A percentile compares a stretch with the other conserved stretches of the same genome.
Evolutionary conservation across 1,140 invertebrate species (phyloP).

Genomic region (Coelopa frigida): DNA sequence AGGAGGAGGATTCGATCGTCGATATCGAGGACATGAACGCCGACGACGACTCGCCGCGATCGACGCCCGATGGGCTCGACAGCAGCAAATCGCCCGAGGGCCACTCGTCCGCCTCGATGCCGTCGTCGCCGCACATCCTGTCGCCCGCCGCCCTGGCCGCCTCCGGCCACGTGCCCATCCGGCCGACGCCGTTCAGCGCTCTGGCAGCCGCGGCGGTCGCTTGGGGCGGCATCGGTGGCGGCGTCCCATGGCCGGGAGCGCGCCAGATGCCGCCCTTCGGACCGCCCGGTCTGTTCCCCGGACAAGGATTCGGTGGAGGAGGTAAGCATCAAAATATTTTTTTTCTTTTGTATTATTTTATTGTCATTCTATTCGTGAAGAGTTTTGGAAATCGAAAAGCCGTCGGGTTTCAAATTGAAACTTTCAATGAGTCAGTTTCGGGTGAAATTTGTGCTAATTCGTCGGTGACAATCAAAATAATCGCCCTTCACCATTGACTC

Average conservation of each 20-base stretch:
- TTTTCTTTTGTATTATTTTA: too few species aligned
- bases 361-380: too few species aligned
- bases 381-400: too few species aligned
- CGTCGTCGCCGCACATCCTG: slow-evolving; percentile 30
- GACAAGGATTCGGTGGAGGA: slow-evolving; percentile 39
- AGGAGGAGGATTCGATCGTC: slow-evolving; percentile 59
- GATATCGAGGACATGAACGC: slow-evolving; percentile 60
- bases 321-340: slow-evolving; percentile 26
- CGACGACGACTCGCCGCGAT: slow-evolving; percentile 43
- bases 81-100: slow-evolving; percentile 37
- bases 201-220: slow-evolving; percentile 57
- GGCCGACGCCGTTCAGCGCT: slow-evolving; percentile 60
- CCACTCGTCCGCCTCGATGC: slow-evolving; percentile 42
- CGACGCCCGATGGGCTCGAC: slow-evolving; percentile 39
- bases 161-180: slow-evolving; percentile 51
- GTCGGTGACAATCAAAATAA: too few species aligned
- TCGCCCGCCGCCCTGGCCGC: slow-evolving; percentile 39
- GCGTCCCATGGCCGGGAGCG: slow-evolving; percentile 53
- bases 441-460: too few species aligned
- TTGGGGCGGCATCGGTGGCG: slow-evolving; percentile 54
- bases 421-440: too few species aligned
- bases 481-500: too few species aligned
- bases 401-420: too few species aligned
- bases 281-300: slow-evolving; percentile 41
- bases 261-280: slow-evolving; percentile 47